Base-by-base conservation (phyloP, 2,888 invertebrate species). In the Agrochola circellaris region DNA sequence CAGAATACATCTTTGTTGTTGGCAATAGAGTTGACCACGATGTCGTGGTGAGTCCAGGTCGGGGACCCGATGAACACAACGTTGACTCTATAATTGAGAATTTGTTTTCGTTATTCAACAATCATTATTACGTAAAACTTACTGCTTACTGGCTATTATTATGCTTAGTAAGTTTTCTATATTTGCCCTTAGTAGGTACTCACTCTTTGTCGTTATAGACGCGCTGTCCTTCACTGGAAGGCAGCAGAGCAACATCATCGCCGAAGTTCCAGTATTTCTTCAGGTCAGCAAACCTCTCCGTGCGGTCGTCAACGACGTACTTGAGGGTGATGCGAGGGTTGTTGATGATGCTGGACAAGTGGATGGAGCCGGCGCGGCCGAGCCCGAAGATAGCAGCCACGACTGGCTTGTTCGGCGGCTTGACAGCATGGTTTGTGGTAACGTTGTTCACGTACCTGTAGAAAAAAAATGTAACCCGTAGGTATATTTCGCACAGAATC, bases 1-100 rank as follows among this genome's bases (percentile, higher is more conserved):
- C 97, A 97, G 91, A 97, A 98, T 0, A 98, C 97, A 34, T 97
- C 97, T 89, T 98, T 98, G 81, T 97, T 96, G 74, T 96, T 94
- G 17, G 95, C 93, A 61, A 97, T 92, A 2, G 97, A 95, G 77
- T 95, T 95, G 0, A 94, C 94, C 0, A 97, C 97, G 30, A 97
- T 97, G 9, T 92, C 93, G 87, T 97, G 97, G 88, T 97, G 97
- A 0, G 97, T 97, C 91, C 92, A 95, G 0, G 97, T 97, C 1
- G 97, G 97, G 0, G 97, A 97, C 0, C 96, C 95, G 34, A 97
- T 95, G 73, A 97, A 91, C 0, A 97, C 96, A 23, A 96, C 88
- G 62, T 83, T 89, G n/a, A 91, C 89, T 23, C 90, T 91, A 82
- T 30, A 69, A 66, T 34, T 11, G n/a, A 56, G 38, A 34, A 42